A percentile compares a stretch with the other conserved stretches of the same genome.
Conservation (phyloP, 2,797 vertebrate genomes). For the Lepus townsendii region DNA sequence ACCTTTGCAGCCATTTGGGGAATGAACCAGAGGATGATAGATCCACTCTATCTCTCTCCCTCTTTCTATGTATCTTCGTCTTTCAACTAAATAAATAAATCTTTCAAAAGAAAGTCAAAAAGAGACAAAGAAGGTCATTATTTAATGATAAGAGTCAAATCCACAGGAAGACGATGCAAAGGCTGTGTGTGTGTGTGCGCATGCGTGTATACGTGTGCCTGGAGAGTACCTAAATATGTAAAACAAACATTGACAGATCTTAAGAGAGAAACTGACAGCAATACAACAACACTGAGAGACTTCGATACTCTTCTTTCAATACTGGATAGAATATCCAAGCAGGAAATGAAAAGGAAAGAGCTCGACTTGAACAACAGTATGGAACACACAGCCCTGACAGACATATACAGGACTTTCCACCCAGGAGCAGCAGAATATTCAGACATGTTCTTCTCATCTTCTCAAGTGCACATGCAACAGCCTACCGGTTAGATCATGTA, state of each 20-base stretch:
- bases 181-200: too few relatives aligned
- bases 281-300: background rate
- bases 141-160: background rate
- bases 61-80: too few relatives aligned
- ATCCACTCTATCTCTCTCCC: too few relatives aligned
- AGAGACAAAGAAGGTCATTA: background rate
- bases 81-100: too few relatives aligned
- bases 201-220: background rate
- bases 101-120: background rate
- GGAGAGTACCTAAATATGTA: background rate
- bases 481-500: background rate
- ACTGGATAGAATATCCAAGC: background rate
- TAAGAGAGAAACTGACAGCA: background rate
- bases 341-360: too few relatives aligned
- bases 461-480: background rate
- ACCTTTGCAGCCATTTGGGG: too few relatives aligned
- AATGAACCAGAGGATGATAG: too few relatives aligned
- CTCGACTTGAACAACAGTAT: background rate
- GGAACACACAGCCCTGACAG: background rate
- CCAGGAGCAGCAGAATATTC: background rate
- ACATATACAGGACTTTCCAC: background rate
- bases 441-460: background rate
- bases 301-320: too few relatives aligned
- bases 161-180: background rate
- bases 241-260: background rate